phyloP scores from a whole-genome alignment of 2,888 invertebrate species.

The Pachliopta kotzebuea region DNA sequence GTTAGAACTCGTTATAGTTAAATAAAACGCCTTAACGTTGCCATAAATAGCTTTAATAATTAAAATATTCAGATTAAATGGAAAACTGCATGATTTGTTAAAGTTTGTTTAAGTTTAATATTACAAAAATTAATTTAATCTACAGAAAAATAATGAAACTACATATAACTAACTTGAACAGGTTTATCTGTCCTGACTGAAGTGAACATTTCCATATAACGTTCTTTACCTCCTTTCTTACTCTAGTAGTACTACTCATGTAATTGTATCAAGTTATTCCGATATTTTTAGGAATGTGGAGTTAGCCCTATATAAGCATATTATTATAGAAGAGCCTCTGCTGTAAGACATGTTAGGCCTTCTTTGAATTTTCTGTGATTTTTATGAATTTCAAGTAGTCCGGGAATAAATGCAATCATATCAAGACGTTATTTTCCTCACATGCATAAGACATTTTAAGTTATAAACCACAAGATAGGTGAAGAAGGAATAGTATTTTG shows the following conservation, averaged over 20 bases:
- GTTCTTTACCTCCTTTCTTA: slow-evolving; percentile 48
- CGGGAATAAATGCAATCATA: not conserved
- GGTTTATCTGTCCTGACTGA: not conserved
- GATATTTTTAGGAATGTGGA: slow-evolving; percentile 49
- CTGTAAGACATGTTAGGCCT: slow-evolving; percentile 44
- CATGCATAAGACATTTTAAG: no score
- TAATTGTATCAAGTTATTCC: slow-evolving; percentile 43
- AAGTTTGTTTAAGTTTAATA: no score
- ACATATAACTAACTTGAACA: not conserved
- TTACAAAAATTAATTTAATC: no score
- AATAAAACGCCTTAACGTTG: not conserved
- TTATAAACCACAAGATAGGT: no score
- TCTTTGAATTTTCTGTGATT: slow-evolving; percentile 39
- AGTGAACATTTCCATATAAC: not conserved
- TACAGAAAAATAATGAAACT: not conserved
- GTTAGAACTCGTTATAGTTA: not conserved
- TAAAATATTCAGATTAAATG: not conserved
- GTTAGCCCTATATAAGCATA: slow-evolving; percentile 47
- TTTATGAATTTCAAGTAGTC: slow-evolving; percentile 47
- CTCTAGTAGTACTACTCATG: slow-evolving; percentile 49
- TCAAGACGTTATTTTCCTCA: not conserved
- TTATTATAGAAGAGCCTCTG: slow-evolving; percentile 39
- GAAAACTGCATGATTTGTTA: no score
- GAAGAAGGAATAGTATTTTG: no score
- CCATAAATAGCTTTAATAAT: no score